Conservation (phyloP, 2,113 vertebrate species). For the Pterocles orientalis region DNA sequence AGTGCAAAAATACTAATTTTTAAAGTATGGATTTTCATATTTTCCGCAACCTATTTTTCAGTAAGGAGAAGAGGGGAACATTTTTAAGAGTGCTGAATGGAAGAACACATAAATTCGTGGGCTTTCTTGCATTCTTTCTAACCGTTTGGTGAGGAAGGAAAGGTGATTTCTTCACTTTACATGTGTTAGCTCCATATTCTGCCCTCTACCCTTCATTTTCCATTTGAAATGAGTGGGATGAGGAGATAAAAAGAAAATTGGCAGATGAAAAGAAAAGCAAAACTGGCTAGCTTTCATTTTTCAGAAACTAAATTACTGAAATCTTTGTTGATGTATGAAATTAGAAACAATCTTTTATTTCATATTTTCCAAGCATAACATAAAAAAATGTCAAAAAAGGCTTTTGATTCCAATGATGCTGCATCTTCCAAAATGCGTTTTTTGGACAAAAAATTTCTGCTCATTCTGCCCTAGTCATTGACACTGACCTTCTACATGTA, state of each 20-base stretch:
- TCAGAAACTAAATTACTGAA: background rate
- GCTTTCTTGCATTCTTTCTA: background rate
- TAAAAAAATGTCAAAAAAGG: background rate
- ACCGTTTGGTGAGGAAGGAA: background rate
- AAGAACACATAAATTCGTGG: background rate
- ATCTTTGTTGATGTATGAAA: background rate
- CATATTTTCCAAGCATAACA: background rate
- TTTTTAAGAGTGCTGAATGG: background rate
- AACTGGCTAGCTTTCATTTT: background rate
- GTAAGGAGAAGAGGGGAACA: background rate
- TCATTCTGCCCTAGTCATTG: background rate
- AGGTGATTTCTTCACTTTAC: background rate
- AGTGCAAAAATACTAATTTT: background rate
- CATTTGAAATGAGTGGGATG: background rate
- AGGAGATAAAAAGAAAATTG: background rate
- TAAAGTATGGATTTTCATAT: background rate
- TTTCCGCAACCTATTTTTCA: background rate
- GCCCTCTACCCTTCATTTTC: background rate
- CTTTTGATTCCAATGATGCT: background rate
- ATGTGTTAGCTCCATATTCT: background rate
- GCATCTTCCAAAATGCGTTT: background rate
- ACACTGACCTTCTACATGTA: constrained; percentile 38
- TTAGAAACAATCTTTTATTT: background rate
- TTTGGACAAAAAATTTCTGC: background rate
- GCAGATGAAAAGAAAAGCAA: background rate